phyloP scores from a whole-genome alignment of 2,888 invertebrate genomes.

The Andrena dorsata region DNA sequence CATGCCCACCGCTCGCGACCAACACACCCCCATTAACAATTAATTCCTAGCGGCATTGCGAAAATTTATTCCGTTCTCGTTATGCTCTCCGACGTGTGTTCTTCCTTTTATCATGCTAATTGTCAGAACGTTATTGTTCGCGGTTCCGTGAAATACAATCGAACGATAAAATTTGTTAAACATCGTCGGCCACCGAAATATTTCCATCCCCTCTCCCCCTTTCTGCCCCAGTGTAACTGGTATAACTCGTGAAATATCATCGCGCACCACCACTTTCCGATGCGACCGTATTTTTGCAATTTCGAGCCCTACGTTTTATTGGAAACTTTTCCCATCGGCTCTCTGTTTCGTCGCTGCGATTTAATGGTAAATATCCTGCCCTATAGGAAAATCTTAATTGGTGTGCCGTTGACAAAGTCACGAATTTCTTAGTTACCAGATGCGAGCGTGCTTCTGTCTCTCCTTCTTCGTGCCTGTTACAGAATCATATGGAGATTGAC shows the following conservation, averaged over 20 bases:
- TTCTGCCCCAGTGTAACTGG: neutral
- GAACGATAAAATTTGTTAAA: constrained; percentile 64
- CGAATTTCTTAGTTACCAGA: neutral
- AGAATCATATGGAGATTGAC: constrained; percentile 71
- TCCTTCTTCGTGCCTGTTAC: neutral
- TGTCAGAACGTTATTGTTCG: constrained; percentile 64
- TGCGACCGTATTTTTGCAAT: constrained; percentile 32
- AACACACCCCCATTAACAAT: constrained; percentile 26
- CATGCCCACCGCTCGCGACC: neutral
- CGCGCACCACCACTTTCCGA: constrained; percentile 24
- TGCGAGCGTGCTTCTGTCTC: neutral
- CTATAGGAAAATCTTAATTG: no score
- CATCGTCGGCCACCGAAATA: constrained; percentile 49
- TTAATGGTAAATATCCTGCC: neutral
- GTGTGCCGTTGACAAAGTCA: no score
- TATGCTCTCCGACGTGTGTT: constrained; percentile 62
- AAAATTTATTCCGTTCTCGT: constrained; percentile 65
- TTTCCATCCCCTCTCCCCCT: constrained; percentile 35
- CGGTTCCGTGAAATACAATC: constrained; percentile 50
- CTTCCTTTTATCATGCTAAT: constrained; percentile 65
- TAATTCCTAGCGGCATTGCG: constrained; percentile 36
- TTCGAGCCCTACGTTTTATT: constrained; percentile 17
- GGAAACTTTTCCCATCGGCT: neutral
- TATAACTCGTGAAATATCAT: constrained; percentile 40
- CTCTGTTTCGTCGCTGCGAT: neutral